Evolutionary conservation across 2,113 vertebrate genomes (phyloP), one percentile per base, ranked within the genome.

Genomic region (Oryctolagus cuniculus): DNA sequence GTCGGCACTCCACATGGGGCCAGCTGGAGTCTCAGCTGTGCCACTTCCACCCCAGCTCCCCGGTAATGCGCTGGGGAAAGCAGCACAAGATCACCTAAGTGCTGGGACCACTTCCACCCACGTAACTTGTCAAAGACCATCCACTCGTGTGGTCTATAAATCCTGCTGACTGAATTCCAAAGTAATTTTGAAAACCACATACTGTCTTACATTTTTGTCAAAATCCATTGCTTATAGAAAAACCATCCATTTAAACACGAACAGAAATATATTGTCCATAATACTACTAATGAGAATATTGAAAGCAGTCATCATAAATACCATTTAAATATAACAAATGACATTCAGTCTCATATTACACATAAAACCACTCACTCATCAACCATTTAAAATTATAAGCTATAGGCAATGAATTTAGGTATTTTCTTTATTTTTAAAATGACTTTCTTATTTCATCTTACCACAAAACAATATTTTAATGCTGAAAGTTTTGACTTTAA

Each of bases 381-480:
- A 64, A 31, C 11, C 31, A n/a, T 34, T 78, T 72, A 61, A 78
- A 77, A 83, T 4, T 44, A 69, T 13, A 72, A 86, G 5, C 1
- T 58, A 63, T 10, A 17, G n/a, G 5, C 34, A 58, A 73, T 58
- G 58, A 49, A 29, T 72, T 66, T 36, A 90, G 79, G 38, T 66
- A 21, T 29, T 92, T 63, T 13, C 72, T 90, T 93, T 66, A 29
- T 79, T 83, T 22, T 88, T 67, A 85, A 80, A 69, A 44, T 44
- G 63, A 63, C 3, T 66, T 88, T 82, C 51, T 19, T 27, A 25
- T 83, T 83, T 27, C 6, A 74, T 1, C 79, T 4, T 15, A 6
- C 6, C 6, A 51, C 53, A 69, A 89, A 73, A 79, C 66, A 17
- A 91, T 64, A 63, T 81, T 77, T 70, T 69, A 75, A 27, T 58